phyloP scores from a whole-genome alignment of 2,888 invertebrate species.

The Platypus cylindrus region DNA sequence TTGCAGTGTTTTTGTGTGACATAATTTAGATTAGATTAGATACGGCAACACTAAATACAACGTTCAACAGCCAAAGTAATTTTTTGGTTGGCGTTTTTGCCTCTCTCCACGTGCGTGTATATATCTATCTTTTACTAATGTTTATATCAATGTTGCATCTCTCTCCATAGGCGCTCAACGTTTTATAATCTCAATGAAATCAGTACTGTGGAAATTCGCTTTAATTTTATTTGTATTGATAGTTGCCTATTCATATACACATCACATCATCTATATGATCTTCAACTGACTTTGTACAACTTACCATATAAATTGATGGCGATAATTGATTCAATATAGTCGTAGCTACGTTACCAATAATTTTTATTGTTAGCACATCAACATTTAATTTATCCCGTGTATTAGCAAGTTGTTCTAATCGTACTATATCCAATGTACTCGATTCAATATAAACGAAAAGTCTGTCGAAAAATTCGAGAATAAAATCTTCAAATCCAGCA shows the following conservation, averaged over 20 bases:
- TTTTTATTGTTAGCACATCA: constrained; percentile 59
- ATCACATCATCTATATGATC: constrained; percentile 1
- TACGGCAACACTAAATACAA: too few species aligned
- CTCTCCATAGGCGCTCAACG: too few species aligned
- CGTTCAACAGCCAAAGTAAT: too few species aligned
- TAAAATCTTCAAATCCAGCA: constrained; percentile 80
- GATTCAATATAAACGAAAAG: constrained; percentile 60
- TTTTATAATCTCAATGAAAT: too few species aligned
- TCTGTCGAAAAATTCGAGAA: constrained; percentile 72
- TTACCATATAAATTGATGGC: constrained; percentile 42
- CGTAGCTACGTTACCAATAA: constrained; percentile 52
- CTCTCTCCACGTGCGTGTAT: too few species aligned
- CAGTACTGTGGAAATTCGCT: too few species aligned
- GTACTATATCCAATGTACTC: constrained; percentile 52
- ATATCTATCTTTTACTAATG: too few species aligned
- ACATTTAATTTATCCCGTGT: constrained; percentile 51
- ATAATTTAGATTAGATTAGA: too few species aligned
- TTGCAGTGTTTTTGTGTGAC: too few species aligned
- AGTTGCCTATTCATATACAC: neutral
- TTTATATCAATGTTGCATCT: too few species aligned
- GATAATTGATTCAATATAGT: constrained; percentile 63
- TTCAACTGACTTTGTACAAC: too few species aligned
- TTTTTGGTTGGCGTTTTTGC: too few species aligned
- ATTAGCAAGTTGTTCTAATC: constrained; percentile 47
- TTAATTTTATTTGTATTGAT: constrained; percentile 1